Evolutionary conservation across 2,113 vertebrate species (phyloP).

Genomic region (Gallinago paraguaiae): DNA sequence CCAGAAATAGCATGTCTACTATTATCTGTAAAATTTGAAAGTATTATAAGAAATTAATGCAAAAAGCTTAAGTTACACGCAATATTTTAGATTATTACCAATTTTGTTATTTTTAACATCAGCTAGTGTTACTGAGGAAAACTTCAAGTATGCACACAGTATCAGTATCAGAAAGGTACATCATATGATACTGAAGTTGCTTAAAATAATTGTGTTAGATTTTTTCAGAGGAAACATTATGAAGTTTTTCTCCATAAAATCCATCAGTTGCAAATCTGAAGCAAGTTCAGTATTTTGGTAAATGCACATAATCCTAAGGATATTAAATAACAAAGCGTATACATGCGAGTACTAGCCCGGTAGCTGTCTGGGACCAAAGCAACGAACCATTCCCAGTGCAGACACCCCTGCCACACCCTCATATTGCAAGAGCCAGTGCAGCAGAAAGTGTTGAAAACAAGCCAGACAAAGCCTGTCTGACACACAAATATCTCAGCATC

Average conservation of each 20-base stretch:
- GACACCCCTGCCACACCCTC: conserved; percentile 1
- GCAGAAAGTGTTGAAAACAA: not conserved
- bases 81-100: not conserved
- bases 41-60: not conserved
- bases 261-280: not conserved
- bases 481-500: not conserved
- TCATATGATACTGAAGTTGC: not conserved
- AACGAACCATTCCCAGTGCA: not conserved
- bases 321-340: not conserved
- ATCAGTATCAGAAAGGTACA: not conserved
- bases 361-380: not conserved
- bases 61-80: not conserved
- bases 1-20: not conserved
- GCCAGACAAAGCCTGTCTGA: not conserved
- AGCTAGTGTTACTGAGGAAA: not conserved
- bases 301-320: not conserved
- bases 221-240: not conserved
- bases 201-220: not conserved
- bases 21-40: not conserved
- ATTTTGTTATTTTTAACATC: not conserved
- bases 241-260: not conserved
- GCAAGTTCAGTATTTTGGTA: not conserved
- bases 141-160: not conserved
- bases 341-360: accelerated
- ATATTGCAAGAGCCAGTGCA: not conserved